phyloP scores from a whole-genome alignment of 1,140 invertebrate species.

The Drosophila carrolli region DNA sequence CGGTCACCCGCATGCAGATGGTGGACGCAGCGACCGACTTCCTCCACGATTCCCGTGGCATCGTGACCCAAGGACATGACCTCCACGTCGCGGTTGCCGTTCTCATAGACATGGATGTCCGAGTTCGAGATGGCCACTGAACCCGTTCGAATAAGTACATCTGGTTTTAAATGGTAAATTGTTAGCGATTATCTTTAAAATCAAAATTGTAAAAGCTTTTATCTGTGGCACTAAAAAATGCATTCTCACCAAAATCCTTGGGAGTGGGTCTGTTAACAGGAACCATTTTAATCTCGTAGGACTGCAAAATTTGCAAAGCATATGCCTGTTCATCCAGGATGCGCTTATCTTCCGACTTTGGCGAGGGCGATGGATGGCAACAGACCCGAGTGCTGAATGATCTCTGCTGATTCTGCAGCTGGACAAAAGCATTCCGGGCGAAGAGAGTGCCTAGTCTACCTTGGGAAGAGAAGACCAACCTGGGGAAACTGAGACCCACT shows the following conservation, averaged over 20 bases:
- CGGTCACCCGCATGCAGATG: slow-evolving; percentile 65
- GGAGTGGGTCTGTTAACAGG: slow-evolving; percentile 18
- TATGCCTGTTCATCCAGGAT: slow-evolving; percentile 8
- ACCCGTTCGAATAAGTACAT: slow-evolving; percentile 65
- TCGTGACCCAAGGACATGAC: slow-evolving; percentile 70
- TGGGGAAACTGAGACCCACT: too few species aligned
- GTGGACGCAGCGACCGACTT: slow-evolving; percentile 58
- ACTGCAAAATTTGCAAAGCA: slow-evolving; percentile 24
- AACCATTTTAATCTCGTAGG: slow-evolving; percentile 47
- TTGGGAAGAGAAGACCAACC: slow-evolving; percentile 5
- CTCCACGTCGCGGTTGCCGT: slow-evolving; percentile 42
- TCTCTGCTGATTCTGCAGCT: slow-evolving; percentile 2
- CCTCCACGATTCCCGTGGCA: slow-evolving; percentile 64
- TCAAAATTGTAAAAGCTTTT: too few species aligned
- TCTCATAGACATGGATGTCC: slow-evolving; percentile 75
- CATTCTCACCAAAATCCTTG: slow-evolving; percentile 45
- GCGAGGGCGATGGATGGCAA: background rate
- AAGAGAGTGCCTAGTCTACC: slow-evolving; percentile 21
- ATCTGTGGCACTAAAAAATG: too few species aligned
- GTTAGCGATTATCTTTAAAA: too few species aligned
- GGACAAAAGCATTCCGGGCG: background rate
- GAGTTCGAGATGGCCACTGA: slow-evolving; percentile 56
- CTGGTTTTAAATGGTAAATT: slow-evolving; percentile 10
- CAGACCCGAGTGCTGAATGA: slow-evolving; percentile 1
- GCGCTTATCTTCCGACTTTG: background rate